phyloP scores from a whole-genome alignment of 2,888 invertebrate genomes.

The Dryococelus australis region DNA sequence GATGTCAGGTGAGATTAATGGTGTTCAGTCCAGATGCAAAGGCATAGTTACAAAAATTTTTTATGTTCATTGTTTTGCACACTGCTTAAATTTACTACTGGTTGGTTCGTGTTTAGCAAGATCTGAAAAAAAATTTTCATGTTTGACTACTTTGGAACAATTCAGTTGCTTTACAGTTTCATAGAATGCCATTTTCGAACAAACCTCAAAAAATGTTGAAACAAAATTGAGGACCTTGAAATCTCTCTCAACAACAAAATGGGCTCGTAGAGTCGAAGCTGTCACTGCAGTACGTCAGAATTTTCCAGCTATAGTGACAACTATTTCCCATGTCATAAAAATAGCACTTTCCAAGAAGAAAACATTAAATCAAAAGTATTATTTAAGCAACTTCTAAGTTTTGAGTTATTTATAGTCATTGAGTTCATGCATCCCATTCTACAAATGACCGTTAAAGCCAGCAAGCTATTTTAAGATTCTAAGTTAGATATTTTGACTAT shows the following conservation, averaged over 20 bases:
- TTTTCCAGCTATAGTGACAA: too few species aligned
- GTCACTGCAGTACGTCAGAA: too few species aligned
- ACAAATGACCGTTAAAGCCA: constrained; percentile 11
- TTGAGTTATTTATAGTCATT: too few species aligned
- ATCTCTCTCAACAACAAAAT: too few species aligned
- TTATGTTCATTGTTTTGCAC: not conserved
- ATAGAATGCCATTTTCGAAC: constrained; percentile 26
- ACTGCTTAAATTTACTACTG: not conserved
- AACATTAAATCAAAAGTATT: too few species aligned
- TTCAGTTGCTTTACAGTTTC: constrained; percentile 12
- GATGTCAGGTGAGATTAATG: not conserved
- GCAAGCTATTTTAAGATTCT: not conserved
- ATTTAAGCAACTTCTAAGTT: too few species aligned
- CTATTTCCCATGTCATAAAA: too few species aligned
- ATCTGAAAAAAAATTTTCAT: not conserved
- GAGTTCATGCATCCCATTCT: too few species aligned
- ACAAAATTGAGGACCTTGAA: too few species aligned
- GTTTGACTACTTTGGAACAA: not conserved
- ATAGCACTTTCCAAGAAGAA: too few species aligned
- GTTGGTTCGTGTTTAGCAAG: not conserved
- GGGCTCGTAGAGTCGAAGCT: too few species aligned
- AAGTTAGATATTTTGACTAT: not conserved
- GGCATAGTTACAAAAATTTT: not conserved
- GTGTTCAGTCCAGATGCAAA: constrained; percentile 24
- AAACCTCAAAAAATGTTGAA: too few species aligned